These are phyloP conservation scores for Leiothrix lutea DNA, from an alignment of 2,113 vertebrate species.

Conservation along the genomic window DNA sequence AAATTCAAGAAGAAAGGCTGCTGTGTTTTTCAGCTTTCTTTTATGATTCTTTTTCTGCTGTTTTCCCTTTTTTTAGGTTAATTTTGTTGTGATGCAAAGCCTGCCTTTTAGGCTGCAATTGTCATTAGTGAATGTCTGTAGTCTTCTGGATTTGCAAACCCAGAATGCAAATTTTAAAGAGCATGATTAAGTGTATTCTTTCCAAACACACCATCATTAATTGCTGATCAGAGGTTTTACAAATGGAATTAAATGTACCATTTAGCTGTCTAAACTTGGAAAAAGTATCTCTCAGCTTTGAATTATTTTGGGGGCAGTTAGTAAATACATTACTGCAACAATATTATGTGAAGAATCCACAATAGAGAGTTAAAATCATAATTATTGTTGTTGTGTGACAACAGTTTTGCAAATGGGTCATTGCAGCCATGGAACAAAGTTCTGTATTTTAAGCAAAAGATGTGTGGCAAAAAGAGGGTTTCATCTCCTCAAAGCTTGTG, in stretches of 20 bases:
- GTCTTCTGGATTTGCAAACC: not conserved
- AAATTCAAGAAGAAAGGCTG: not conserved
- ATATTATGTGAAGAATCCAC: not conserved
- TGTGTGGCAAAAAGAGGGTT: accelerated
- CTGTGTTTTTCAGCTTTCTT: not conserved
- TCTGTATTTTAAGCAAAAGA: not conserved
- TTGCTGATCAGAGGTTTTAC: not conserved
- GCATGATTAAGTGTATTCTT: not conserved
- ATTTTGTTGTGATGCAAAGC: not conserved
- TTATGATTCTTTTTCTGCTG: not conserved
- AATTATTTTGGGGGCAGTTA: not conserved
- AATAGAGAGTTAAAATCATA: not conserved
- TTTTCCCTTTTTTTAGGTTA: not conserved
- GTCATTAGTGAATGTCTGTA: not conserved
- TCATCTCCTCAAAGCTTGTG: not conserved
- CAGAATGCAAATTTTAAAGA: not conserved
- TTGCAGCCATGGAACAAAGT: not conserved
- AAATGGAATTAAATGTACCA: not conserved
- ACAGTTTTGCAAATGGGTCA: not conserved
- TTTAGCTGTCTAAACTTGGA: not conserved
- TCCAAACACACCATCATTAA: not conserved
- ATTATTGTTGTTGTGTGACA: not conserved
- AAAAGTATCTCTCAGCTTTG: not conserved
- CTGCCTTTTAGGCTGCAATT: not conserved
- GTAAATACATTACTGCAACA: not conserved